Base-by-base conservation (phyloP, 1,140 invertebrate species). In the Cydia splendana region DNA sequence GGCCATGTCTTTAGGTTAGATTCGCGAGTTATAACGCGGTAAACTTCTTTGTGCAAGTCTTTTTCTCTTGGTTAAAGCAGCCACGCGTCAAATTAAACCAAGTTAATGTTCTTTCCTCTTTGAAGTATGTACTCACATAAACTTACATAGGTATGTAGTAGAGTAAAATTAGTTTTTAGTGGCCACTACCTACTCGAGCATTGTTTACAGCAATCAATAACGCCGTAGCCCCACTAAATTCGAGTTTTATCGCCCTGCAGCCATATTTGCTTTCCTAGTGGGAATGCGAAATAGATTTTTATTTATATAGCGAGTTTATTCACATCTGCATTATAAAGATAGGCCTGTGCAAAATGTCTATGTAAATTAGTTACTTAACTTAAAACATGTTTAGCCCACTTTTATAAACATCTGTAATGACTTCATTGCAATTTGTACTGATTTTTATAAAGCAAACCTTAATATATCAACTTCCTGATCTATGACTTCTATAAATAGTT, bases 121-220 rank as follows among this genome's bases (percentile, higher is more conserved):
- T 48, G 45, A 48, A 48, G 45, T 48, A n/a, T n/a, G n/a, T n/a
- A 10, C 45, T 48, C 2, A 48, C 45, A 15, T 48, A 48, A 48
- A 48, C 45, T 13, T 12, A 62, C 2, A 24, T 62, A 62, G 1
- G 7, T 62, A 24, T 24, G 15, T 57, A 15, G 20, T 62, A 62
- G 57, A 53, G 20, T 62, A 20, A 62, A 62, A 62, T 62, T 20
- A 24, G 20, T 18, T 18, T 53, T 57, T 57, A 57, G 53, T 57
- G 53, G 53, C n/a, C 15, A 13, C 38, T 42, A 42, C 53, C 18
- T 18, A 20, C 18, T 24, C 18, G 2, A 7, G 20, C n/a, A 24
- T 12, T 62, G 57, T 62, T 62, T 62, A 24, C 57, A 62, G 7
- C 67, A 38, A 71, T 71, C 67, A 71, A 67, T 38, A 67, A 38